Conservation (phyloP, 2,113 vertebrate species). For the Gracilinanus agilis region DNA sequence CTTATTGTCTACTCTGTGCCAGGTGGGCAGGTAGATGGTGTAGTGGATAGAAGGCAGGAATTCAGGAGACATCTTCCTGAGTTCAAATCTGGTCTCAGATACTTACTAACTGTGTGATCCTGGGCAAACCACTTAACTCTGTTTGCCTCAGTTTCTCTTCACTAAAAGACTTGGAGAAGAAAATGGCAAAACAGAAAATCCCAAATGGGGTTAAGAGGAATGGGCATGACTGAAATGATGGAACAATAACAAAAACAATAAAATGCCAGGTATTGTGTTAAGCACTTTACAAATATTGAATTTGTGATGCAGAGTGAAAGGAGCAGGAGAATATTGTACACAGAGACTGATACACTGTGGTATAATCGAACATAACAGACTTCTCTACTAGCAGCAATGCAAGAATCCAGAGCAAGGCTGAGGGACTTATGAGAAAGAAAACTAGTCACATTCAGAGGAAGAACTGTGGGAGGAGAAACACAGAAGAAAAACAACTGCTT, state of each 20-base stretch:
- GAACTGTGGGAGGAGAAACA: too few species aligned
- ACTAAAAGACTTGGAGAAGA: neutral
- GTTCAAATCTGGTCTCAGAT: neutral
- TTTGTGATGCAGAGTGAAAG: too few species aligned
- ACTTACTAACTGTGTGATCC: neutral
- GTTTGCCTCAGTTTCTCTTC: neutral
- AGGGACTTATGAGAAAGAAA: too few species aligned
- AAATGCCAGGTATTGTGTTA: too few species aligned
- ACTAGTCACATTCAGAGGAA: too few species aligned
- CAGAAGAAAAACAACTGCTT: too few species aligned
- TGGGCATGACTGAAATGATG: neutral
- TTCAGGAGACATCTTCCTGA: neutral
- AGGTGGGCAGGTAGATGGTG: neutral
- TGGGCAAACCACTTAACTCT: neutral
- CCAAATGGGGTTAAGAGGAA: neutral
- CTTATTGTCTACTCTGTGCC: neutral
- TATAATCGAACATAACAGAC: too few species aligned
- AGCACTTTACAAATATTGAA: too few species aligned
- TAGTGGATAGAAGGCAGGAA: neutral
- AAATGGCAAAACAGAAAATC: neutral
- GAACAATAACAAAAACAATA: neutral
- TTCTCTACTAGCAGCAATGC: too few species aligned
- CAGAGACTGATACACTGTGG: too few species aligned
- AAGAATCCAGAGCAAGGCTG: too few species aligned
- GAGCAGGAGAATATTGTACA: too few species aligned